Evolutionary conservation across 2,888 invertebrate species (phyloP).

Genomic region (Aquatica leii): DNA sequence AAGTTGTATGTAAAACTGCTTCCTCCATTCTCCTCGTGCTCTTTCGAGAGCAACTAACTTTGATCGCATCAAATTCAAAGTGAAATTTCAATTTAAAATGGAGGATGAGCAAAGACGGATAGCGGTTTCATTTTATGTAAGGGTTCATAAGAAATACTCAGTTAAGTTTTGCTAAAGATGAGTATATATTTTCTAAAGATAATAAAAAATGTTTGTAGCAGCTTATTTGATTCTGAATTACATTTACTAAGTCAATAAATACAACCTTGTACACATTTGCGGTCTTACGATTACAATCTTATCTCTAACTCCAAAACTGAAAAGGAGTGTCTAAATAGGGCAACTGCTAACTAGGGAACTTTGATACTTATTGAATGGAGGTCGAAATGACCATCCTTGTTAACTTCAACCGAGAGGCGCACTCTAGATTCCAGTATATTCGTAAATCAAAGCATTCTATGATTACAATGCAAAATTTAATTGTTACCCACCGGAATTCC

Average conservation of each 20-base stretch:
- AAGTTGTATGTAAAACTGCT: conserved; percentile 47
- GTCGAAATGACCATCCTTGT: conserved; percentile 54
- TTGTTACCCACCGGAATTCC: conserved; percentile 52
- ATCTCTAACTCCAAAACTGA: conserved; percentile 33
- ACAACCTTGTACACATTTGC: not conserved
- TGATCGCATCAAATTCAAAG: conserved; percentile 57
- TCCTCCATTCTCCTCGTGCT: conserved; percentile 45
- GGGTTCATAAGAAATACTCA: conserved; percentile 44
- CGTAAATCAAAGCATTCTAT: conserved; percentile 51
- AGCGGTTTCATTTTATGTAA: conserved; percentile 51
- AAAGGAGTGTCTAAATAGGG: conserved; percentile 50
- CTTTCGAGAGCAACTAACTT: conserved; percentile 50
- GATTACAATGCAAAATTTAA: conserved; percentile 51
- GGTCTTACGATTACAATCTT: conserved; percentile 24
- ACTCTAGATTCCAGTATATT: conserved; percentile 45
- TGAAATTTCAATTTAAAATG: conserved; percentile 58
- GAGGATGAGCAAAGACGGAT: conserved; percentile 51
- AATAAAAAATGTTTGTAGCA: conserved; percentile 3
- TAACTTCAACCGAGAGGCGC: conserved; percentile 44
- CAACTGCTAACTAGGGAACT: conserved; percentile 59
- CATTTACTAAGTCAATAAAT: too few relatives aligned
- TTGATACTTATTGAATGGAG: conserved; percentile 58
- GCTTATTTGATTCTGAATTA: not conserved
- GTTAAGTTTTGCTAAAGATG: conserved; percentile 36
- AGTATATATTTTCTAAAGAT: not conserved